Evolutionary conservation across 2,113 vertebrate genomes (phyloP), one percentile per base, ranked within the genome.

Genomic region (Labrus mixtus): DNA sequence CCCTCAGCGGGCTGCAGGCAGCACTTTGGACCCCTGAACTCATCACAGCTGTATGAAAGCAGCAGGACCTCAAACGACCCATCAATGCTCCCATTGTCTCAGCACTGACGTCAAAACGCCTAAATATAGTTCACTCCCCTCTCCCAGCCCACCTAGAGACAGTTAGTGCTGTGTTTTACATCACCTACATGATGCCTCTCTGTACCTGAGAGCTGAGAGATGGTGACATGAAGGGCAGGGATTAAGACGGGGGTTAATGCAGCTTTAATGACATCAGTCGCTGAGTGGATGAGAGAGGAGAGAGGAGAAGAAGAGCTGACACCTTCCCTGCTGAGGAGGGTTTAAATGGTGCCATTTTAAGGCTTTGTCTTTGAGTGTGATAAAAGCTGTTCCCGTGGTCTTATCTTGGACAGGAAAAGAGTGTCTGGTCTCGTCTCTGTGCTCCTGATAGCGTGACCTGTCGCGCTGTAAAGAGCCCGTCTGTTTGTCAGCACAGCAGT

Each of bases 51-150:
- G 39, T 61, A 68, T 46, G 60, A 19, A 71, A 78, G 50, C 81
- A 65, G 54, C 69, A 20, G 58, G 60, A 63, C 51, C 57, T 13
- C 0, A 10, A 45, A 45, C 43, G 3, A 3, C 3, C 23, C 48
- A 64, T 84, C 83, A 85, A 78, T 79, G 68, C 67, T 48, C 64
- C 81, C 68, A 70, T 82, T 87, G 89, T 89, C 68, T 80, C 68
- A 15, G 25, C 50, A 4, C 39, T 43, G 56, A 85, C 29, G 41
- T 82, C 78, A 79, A 75, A 81, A 81, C 23, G 25, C 60, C 67
- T 82, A 75, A 75, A 81, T 64, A 79, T 80, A 74, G 73, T 79
- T 86, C 74, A 86, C 88, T 75, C 78, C 63, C 71, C 45, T 56
- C 67, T 79, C 48, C 51, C 58, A 80, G 73, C 37, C 62, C 37